These are phyloP conservation scores for Elaphurus davidianus DNA, from an alignment of 2,113 vertebrate genomes.

Conservation along the genomic window DNA sequence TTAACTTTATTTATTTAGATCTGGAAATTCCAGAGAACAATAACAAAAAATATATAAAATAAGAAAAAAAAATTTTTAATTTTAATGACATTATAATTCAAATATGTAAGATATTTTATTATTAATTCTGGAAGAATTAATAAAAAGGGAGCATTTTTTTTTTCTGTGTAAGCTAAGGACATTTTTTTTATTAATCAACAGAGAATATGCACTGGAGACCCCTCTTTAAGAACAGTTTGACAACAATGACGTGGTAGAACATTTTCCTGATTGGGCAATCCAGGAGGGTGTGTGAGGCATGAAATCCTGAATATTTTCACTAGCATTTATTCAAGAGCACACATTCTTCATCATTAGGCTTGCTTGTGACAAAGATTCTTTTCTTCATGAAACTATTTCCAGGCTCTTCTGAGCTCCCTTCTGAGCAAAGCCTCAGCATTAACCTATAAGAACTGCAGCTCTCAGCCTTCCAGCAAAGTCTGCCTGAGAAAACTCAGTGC, in stretches of 20 bases:
- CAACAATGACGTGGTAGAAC: not conserved
- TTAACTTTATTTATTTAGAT: not conserved
- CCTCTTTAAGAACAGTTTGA: not conserved
- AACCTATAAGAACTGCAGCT: not conserved
- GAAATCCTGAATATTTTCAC: not conserved
- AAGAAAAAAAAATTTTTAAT: not conserved
- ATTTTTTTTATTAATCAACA: not conserved
- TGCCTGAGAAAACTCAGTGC: not conserved
- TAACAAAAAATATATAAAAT: not conserved
- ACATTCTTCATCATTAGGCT: not conserved
- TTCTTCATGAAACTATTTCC: not conserved
- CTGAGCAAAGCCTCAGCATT: not conserved
- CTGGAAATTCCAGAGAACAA: not conserved
- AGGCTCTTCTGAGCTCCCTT: not conserved
- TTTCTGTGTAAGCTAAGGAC: not conserved
- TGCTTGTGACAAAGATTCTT: not conserved
- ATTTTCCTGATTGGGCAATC: not conserved
- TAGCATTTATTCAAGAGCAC: not conserved
- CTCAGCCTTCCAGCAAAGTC: not conserved
- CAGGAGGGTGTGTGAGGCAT: not conserved
- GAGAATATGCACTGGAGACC: rapidly evolving
- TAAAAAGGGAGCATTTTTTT: not conserved
- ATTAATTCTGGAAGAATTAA: not conserved
- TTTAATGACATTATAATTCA: not conserved
- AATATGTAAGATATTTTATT: not conserved